These are phyloP conservation scores for Sorex araneus DNA, from an alignment of 2,113 vertebrate species.

Conservation along the genomic window DNA sequence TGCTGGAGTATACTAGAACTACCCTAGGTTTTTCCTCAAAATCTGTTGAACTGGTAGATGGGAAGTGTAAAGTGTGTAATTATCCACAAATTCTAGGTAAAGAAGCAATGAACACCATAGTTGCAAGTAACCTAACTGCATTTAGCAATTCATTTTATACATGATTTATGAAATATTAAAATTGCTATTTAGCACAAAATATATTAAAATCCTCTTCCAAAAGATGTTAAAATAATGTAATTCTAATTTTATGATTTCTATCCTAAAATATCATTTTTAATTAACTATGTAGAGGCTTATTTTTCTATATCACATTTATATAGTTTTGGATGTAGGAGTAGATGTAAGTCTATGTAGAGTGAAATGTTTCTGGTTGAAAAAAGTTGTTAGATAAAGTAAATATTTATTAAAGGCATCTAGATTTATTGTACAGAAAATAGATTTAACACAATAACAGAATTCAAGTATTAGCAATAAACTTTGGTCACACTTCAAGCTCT, in stretches of 20 bases:
- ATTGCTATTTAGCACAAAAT: neutral
- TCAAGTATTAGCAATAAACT: neutral
- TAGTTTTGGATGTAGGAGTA: neutral
- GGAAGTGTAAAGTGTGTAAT: neutral
- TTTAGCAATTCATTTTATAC: neutral
- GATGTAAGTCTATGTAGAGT: neutral
- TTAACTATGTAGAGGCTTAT: neutral
- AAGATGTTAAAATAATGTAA: neutral
- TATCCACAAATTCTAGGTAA: constrained; percentile 25
- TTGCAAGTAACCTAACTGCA: neutral
- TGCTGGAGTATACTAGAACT: neutral
- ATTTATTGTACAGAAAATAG: neutral
- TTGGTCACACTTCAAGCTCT: neutral
- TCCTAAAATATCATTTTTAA: neutral
- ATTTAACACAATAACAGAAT: neutral
- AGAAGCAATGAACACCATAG: neutral
- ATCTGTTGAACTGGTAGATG: neutral
- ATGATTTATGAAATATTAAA: neutral
- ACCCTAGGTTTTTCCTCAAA: neutral
- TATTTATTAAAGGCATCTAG: neutral
- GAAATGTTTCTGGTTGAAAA: neutral
- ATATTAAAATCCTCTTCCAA: neutral
- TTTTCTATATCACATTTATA: neutral
- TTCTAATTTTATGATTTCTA: neutral
- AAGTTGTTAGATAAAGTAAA: neutral